Evolutionary conservation across 2,113 vertebrate genomes (phyloP).

Genomic region (Spea multiplicata): DNA sequence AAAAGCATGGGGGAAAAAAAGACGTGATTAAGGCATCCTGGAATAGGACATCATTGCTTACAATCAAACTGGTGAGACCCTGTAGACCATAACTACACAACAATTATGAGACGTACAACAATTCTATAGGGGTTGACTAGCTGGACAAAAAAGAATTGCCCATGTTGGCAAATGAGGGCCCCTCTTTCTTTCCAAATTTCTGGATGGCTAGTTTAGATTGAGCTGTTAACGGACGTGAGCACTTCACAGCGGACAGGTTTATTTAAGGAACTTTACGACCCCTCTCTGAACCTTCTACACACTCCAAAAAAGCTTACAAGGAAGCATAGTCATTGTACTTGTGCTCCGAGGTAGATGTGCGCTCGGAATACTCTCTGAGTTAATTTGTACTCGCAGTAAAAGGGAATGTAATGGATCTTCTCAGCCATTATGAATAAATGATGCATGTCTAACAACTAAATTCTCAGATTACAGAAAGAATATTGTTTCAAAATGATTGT

Average conservation of each 20-base stretch:
- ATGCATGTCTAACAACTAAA: slow-evolving; percentile 53
- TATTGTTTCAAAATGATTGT: slow-evolving; percentile 55
- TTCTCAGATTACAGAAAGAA: slow-evolving; percentile 56
- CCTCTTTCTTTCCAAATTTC: not conserved
- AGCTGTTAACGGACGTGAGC: slow-evolving; percentile 21
- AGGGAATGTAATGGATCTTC: slow-evolving; percentile 53
- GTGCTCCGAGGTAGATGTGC: slow-evolving; percentile 7
- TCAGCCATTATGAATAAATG: slow-evolving; percentile 54
- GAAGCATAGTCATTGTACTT: slow-evolving; percentile 10
- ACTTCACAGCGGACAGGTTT: slow-evolving; percentile 28
- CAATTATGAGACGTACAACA: too few species aligned
- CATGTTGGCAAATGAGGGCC: not conserved
- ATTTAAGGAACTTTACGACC: slow-evolving; percentile 33
- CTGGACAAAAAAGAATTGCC: not conserved
- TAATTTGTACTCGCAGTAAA: slow-evolving; percentile 57
- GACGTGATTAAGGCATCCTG: too few species aligned
- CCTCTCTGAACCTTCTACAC: slow-evolving; percentile 24
- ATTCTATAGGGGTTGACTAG: too few species aligned
- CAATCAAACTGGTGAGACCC: too few species aligned
- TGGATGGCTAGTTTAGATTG: slow-evolving; percentile 3
- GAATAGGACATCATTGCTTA: too few species aligned
- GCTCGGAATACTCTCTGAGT: slow-evolving; percentile 39
- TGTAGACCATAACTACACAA: too few species aligned
- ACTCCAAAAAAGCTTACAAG: slow-evolving; percentile 15
- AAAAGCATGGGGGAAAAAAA: too few species aligned